Conservation (phyloP, 1,140 invertebrate species). For the Papilio glaucus region DNA sequence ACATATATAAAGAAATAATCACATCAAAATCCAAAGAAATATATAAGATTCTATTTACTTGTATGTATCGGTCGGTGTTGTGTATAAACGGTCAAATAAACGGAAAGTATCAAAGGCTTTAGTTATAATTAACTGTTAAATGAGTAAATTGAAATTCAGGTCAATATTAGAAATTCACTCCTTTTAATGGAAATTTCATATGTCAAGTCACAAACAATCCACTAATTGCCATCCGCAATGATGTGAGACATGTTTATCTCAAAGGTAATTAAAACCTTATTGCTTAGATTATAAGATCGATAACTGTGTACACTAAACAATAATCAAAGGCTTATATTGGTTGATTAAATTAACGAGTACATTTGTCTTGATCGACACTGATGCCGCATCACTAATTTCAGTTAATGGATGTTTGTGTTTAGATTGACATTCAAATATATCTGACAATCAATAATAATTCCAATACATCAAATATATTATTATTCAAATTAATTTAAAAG, state of each 20-base stretch:
- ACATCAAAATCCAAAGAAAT: no score
- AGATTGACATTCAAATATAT: neutral
- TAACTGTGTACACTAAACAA: neutral
- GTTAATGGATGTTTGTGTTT: neutral
- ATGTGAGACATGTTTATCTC: neutral
- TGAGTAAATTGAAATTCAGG: neutral
- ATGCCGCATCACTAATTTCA: conserved; percentile 5
- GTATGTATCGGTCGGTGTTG: no score
- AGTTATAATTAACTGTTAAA: neutral
- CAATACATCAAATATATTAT: no score
- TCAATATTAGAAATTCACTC: neutral
- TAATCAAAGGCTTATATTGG: neutral
- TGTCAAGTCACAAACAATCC: neutral
- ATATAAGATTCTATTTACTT: no score
- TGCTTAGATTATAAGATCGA: neutral
- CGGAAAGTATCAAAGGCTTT: no score
- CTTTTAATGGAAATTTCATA: neutral
- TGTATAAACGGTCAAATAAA: no score
- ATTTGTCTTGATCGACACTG: conserved; percentile 1
- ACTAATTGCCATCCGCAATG: neutral
- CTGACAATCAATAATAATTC: neutral
- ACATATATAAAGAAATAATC: no score
- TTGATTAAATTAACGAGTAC: neutral
- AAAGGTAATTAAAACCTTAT: neutral
- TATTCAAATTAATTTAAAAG: no score